phyloP scores from a whole-genome alignment of 1,140 invertebrate genomes.

The Trichomalopsis sarcophagae region DNA sequence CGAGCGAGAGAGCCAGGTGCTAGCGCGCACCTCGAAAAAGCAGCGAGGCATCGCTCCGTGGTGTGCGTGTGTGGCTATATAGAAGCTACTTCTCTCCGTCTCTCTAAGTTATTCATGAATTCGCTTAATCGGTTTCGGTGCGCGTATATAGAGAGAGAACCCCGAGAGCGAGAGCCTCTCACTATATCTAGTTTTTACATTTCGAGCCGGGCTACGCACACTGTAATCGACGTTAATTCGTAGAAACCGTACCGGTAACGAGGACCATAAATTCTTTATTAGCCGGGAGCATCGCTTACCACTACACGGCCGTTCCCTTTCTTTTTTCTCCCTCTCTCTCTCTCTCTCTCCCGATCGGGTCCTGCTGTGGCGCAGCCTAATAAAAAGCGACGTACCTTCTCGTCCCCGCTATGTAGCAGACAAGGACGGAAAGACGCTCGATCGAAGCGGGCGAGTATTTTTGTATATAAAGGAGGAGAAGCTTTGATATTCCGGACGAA shows the following conservation, averaged over 20 bases:
- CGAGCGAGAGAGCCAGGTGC: neutral
- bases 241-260: conserved; percentile 72
- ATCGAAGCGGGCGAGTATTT: neutral
- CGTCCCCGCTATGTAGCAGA: neutral
- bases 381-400: conserved; percentile 40
- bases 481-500: conserved; percentile 13
- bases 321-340: conserved; percentile 36
- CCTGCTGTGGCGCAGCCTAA: conserved; percentile 38
- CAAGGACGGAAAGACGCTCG: neutral
- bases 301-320: conserved; percentile 50
- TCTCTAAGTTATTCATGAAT: conserved; percentile 74
- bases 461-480: neutral
- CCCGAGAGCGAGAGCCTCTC: conserved; percentile 31
- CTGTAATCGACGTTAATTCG: conserved; percentile 73
- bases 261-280: conserved; percentile 74
- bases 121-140: conserved; percentile 73
- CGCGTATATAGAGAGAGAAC: conserved; percentile 17
- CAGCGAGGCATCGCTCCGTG: neutral
- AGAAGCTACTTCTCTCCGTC: conserved; percentile 41
- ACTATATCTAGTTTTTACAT: conserved; percentile 69
- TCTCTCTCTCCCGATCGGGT: conserved; percentile 22
- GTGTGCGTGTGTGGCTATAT: neutral
- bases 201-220: conserved; percentile 62
- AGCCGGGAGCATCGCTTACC: conserved; percentile 61
- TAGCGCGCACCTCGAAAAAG: neutral